Evolutionary conservation across 2,113 vertebrate genomes (phyloP), one percentile per base, ranked within the genome.

Genomic region (Oxyura jamaicensis): DNA sequence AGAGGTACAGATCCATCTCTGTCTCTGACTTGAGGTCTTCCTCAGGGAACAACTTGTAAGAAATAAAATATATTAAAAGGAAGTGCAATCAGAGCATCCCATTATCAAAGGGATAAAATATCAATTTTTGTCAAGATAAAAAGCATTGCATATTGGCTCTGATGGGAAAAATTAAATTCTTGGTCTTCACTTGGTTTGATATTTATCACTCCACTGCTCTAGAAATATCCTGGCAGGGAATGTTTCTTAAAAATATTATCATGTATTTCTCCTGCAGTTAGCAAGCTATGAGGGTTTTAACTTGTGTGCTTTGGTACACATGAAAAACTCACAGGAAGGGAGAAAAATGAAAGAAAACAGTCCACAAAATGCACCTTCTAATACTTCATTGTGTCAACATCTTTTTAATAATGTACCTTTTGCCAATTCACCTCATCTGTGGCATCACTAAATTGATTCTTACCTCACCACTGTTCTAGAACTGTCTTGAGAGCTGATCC

Each of bases 121-220:
- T 90, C 96, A 97, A 42, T 96, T 97, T 98, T 97, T 96, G 91
- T 97, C 94, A 96, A 93, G 97, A 97, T 93, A 97, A 96, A 97
- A 98, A 13, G 83, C 93, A 97, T 93, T 85, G 83, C 77, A 96
- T 91, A 97, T 97, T 93, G 91, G 56, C 29, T 93, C 91, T 94
- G 93, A 98, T 96, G 94, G 95, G 83, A 96, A 95, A 98, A 97
- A 97, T 97, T 97, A 97, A 97, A 96, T 97, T 97, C 86, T 95
- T 97, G 50, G 81, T 91, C 77, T 96, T 91, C 75, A 71, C 93
- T 97, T 97, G 95, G 97, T 98, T 97, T 97, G 95, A 94, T 97
- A 97, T 97, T 97, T 97, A 97, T 97, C 97, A 93, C 75, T 96
- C 77, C 79, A 95, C 92, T 95, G 84, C 93, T 91, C 69, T 73